Evolutionary conservation across 37 sponge, comb jelly and placozoan genomes (phyloP).

Genomic region (Agelas oroides): DNA sequence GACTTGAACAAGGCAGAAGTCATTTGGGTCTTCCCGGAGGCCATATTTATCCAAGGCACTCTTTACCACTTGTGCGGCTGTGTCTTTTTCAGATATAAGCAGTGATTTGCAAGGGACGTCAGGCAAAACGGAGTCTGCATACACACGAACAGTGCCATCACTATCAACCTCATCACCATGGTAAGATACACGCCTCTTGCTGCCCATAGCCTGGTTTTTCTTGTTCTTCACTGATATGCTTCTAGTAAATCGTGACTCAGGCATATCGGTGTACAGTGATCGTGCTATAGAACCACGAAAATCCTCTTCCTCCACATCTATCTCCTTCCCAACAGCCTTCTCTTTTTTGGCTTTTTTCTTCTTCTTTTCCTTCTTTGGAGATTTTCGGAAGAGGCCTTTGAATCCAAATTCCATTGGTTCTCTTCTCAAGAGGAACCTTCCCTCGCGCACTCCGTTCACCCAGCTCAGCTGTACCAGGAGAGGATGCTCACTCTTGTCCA

Average conservation of each 20-base stretch:
- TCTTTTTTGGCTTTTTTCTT: constrained; percentile 24
- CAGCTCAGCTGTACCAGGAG: constrained; percentile 82
- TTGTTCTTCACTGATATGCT: constrained; percentile 78
- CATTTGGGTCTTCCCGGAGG: constrained; percentile 39
- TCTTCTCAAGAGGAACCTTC: constrained; percentile 70
- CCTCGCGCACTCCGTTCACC: constrained; percentile 75
- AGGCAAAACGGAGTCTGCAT: constrained; percentile 68
- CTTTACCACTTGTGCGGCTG: constrained; percentile 57
- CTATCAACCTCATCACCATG: constrained; percentile 1
- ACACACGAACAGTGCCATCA: constrained; percentile 44
- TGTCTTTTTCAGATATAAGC: constrained; percentile 40
- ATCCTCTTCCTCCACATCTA: constrained; percentile 1
- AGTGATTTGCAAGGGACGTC: constrained; percentile 82
- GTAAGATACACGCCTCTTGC: background rate
- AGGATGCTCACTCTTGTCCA: constrained; percentile 70
- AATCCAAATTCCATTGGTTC: background rate
- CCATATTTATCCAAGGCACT: constrained; percentile 69
- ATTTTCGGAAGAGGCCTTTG: background rate
- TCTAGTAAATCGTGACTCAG: constrained; percentile 68
- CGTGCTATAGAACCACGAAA: constrained; percentile 31
- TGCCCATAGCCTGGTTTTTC: background rate
- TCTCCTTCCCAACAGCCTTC: background rate
- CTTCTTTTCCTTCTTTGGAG: constrained; percentile 25
- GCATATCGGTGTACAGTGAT: constrained; percentile 58
- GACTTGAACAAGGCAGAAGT: constrained; percentile 76